A percentile compares a stretch with the other conserved stretches of the same genome.
These are phyloP conservation scores for Xestoiulus laeticollis DNA, from an alignment of 2,888 invertebrate species.

Conservation along the genomic window DNA sequence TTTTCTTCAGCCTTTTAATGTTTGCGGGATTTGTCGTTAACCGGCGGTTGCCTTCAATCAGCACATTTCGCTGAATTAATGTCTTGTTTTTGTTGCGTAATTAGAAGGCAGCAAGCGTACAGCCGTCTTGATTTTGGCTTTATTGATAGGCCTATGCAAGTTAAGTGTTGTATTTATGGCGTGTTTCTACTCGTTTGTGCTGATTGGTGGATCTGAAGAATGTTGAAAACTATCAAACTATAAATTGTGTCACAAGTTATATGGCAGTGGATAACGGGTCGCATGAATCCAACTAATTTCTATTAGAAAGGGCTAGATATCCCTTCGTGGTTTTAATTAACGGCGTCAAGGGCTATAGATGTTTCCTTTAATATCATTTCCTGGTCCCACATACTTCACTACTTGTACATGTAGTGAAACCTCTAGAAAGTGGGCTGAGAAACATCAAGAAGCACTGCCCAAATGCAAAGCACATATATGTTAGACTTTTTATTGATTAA, in stretches of 20 bases:
- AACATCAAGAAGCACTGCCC: not conserved
- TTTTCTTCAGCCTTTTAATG: not conserved
- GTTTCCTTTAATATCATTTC: not conserved
- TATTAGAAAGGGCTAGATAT: constrained; percentile 2
- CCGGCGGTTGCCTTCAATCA: not conserved
- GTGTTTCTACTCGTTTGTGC: not conserved
- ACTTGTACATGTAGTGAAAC: not conserved
- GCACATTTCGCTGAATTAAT: not conserved
- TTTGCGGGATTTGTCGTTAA: not conserved
- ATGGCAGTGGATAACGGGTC: not conserved
- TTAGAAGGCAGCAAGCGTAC: not conserved
- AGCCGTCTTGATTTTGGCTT: not conserved
- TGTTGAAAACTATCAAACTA: constrained; percentile 24
- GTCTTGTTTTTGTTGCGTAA: constrained; percentile 15
- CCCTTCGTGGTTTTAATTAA: constrained; percentile 9
- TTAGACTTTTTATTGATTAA: not conserved
- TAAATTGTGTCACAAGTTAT: constrained; percentile 23
- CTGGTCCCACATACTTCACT: not conserved
- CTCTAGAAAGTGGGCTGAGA: not conserved
- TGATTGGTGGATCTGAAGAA: constrained; percentile 14
- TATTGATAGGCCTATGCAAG: not conserved
- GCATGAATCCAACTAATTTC: constrained; percentile 29
- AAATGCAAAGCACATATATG: not conserved
- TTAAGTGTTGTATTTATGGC: not conserved
- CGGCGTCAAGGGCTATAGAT: not conserved